Conservation (phyloP, 1,140 invertebrate species). For the Aphaenogaster ashmeadi region DNA sequence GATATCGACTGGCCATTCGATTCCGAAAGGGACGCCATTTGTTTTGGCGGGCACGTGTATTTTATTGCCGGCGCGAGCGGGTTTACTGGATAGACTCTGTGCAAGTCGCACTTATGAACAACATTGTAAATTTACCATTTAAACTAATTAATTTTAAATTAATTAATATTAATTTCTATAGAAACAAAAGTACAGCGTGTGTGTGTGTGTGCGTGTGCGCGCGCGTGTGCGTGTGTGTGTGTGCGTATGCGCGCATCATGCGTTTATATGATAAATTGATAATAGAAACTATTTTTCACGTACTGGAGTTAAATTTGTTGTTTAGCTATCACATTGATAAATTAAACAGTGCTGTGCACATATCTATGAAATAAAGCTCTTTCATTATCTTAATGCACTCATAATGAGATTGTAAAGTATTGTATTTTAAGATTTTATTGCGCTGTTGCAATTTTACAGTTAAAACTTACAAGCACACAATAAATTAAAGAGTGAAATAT, state of each 20-base stretch:
- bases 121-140: constrained; percentile 71
- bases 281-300: background rate
- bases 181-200: background rate
- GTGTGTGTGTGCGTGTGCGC: background rate
- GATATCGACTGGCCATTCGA: constrained; percentile 66
- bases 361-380: background rate
- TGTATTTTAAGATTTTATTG: background rate
- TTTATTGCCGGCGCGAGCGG: constrained; percentile 35
- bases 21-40: constrained; percentile 80
- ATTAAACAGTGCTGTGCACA: no score
- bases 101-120: constrained; percentile 62
- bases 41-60: constrained; percentile 84
- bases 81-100: background rate
- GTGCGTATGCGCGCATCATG: background rate
- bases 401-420: background rate
- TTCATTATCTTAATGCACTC: background rate
- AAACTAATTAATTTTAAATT: background rate
- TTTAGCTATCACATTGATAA: no score
- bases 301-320: no score
- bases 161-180: constrained; percentile 20
- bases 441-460: background rate
- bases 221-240: background rate
- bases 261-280: constrained; percentile 14
- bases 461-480: background rate
- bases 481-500: background rate